phyloP scores from a whole-genome alignment of 2,797 vertebrate genomes.

The Amblyopsis hoosieri region DNA sequence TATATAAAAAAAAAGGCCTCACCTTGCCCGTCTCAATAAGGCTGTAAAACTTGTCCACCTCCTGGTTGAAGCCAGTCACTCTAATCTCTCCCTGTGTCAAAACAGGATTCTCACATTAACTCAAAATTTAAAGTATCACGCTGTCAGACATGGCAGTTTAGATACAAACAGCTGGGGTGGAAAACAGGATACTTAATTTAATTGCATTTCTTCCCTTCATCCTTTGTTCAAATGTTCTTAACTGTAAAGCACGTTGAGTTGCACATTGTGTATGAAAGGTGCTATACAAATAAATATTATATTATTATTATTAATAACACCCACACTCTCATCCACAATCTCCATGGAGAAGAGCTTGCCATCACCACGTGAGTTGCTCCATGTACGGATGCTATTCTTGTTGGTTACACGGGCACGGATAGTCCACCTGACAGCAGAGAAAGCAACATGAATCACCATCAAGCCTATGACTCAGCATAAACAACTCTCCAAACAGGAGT shows the following conservation, averaged over 20 bases:
- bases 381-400: constrained; percentile 91
- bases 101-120: constrained; percentile 14
- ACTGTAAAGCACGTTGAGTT: too few relatives aligned
- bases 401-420: constrained; percentile 94
- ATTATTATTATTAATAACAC: too few relatives aligned
- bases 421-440: constrained; percentile 85
- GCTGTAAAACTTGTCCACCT: constrained; percentile 93
- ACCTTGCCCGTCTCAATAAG: constrained; percentile 95
- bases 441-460: too few relatives aligned
- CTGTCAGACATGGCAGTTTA: not conserved
- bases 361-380: constrained; percentile 97
- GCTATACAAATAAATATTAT: too few relatives aligned
- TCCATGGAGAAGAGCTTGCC: constrained; percentile 98
- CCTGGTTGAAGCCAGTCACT: constrained; percentile 94
- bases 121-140: not conserved
- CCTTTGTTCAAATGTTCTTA: too few relatives aligned
- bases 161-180: not conserved
- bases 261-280: too few relatives aligned
- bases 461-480: not conserved
- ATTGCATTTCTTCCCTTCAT: too few relatives aligned
- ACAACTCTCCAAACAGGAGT: not conserved
- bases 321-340: constrained; percentile 95
- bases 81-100: constrained; percentile 91
- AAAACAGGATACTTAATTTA: not conserved
- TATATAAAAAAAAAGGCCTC: constrained; percentile 43